Evolutionary conservation across 2,797 vertebrate species (phyloP), one percentile per base, ranked within the genome.

Genomic region (Bradypodion ventrale): DNA sequence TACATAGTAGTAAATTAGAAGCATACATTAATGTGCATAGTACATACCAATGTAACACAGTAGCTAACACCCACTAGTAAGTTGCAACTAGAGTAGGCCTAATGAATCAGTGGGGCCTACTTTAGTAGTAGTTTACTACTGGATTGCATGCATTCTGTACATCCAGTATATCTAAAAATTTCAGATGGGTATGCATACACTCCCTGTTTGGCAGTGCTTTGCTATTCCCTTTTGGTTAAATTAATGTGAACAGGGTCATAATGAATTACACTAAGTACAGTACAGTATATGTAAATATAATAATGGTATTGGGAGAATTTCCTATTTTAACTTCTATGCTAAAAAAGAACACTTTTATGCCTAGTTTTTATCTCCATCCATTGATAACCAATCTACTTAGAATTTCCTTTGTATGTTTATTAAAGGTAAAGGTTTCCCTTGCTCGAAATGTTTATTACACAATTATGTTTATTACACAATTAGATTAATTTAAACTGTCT

Each of bases 401-500:
- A 91, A 88, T 91, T 19, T 83, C 74, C 89, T 91, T 90, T 88
- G 90, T 87, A 85, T 7, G 1, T 84, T 40, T 84, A 85, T 0
- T 0, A n/a, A n/a, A n/a, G n/a, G n/a, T n/a, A n/a, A n/a, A n/a
- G n/a, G n/a, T n/a, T n/a, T n/a, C n/a, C n/a, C n/a, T n/a, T n/a
- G n/a, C n/a, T n/a, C n/a, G n/a, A n/a, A n/a, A n/a, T n/a, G n/a
- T n/a, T n/a, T n/a, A n/a, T n/a, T n/a, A 88, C 70, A 90, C 68
- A 87, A 93, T 88, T 92, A 86, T n/a, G n/a, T n/a, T n/a, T n/a
- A n/a, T n/a, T n/a, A 88, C 70, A 90, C 68, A 87, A 93, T 88
- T 92, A 86, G 90, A 93, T 94, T 93, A 93, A 93, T 89, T 91
- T 93, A 87, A 93, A 89, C 85, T 91, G 89, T 90, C 91, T 94